Percentiles rank a stretch among this genome's conserved stretches.
Conservation (phyloP, 2,888 invertebrate species). For the Drosophila yooni region DNA sequence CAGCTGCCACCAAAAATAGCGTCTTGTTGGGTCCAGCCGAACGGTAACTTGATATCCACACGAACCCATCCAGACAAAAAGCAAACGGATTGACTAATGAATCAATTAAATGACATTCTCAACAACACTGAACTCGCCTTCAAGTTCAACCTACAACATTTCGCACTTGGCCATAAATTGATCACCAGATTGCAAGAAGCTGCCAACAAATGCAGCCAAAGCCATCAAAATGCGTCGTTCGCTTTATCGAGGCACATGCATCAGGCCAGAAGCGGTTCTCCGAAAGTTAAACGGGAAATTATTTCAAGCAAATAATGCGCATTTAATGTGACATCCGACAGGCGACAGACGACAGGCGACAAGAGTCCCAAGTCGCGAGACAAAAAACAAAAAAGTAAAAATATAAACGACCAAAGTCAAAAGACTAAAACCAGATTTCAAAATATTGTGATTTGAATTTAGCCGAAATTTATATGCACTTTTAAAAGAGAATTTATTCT, state of each 20-base stretch:
- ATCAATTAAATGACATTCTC: conserved; percentile 66
- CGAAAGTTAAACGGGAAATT: conserved; percentile 69
- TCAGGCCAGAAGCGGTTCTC: conserved; percentile 34
- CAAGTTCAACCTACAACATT: conserved; percentile 29
- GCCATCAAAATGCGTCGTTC: conserved; percentile 47
- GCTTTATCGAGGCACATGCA: conserved; percentile 53
- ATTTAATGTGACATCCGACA: conserved; percentile 79
- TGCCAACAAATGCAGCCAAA: conserved; percentile 58
- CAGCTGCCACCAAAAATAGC: conserved; percentile 33
- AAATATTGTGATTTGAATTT: background rate
- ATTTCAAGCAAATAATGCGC: conserved; percentile 80
- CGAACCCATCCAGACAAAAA: conserved; percentile 28
- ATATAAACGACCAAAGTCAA: conserved; percentile 4
- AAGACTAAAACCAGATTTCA: background rate
- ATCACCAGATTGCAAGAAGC: conserved; percentile 51
- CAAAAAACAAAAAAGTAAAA: conserved; percentile 28
- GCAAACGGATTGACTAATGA: conserved; percentile 64
- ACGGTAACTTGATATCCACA: conserved; percentile 44
- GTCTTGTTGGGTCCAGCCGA: conserved; percentile 44
- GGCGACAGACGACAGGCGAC: conserved; percentile 67
- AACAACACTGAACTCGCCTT: conserved; percentile 14
- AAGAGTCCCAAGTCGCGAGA: conserved; percentile 36
- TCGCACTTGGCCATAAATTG: conserved; percentile 39
- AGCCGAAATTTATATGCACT: conserved; percentile 10
- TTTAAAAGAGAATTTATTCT: background rate